Percentiles rank a stretch among this genome's conserved stretches.
These are phyloP conservation scores for Meriones psammophilus DNA, from an alignment of 2,797 vertebrate genomes.

Conservation along the genomic window DNA sequence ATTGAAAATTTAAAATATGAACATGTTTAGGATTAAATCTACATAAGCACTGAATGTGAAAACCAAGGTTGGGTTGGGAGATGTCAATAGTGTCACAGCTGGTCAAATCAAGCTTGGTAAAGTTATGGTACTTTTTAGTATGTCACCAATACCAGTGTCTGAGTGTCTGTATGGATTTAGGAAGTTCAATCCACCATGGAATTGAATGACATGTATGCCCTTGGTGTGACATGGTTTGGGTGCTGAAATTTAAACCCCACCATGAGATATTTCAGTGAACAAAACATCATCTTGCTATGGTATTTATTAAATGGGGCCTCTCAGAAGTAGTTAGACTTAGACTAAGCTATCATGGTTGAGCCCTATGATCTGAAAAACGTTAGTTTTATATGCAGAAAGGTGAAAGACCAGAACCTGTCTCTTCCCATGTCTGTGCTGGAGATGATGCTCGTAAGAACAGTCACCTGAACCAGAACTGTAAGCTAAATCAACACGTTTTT, in stretches of 20 bases:
- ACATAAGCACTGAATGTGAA: not conserved
- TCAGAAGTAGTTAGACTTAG: not conserved
- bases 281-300: not conserved
- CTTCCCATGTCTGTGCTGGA: not conserved
- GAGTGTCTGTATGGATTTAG: conserved; percentile 39
- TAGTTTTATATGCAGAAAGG: not conserved
- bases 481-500: not conserved
- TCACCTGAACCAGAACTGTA: not conserved
- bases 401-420: not conserved
- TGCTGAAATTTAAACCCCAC: not conserved
- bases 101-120: not conserved
- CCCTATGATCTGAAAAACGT: not conserved
- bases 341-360: not conserved
- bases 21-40: conserved; percentile 23
- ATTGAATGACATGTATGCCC: not conserved
- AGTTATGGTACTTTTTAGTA: not conserved
- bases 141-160: not conserved
- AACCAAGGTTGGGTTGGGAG: not conserved
- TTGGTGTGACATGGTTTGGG: not conserved
- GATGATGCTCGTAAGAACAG: not conserved
- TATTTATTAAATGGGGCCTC: not conserved
- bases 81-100: not conserved
- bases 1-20: conserved; percentile 19
- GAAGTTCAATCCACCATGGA: not conserved
- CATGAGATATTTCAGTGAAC: not conserved